These are phyloP conservation scores for Montipora capitata DNA, from an alignment of 92 coral and sea anemone genomes.

Conservation along the genomic window DNA sequence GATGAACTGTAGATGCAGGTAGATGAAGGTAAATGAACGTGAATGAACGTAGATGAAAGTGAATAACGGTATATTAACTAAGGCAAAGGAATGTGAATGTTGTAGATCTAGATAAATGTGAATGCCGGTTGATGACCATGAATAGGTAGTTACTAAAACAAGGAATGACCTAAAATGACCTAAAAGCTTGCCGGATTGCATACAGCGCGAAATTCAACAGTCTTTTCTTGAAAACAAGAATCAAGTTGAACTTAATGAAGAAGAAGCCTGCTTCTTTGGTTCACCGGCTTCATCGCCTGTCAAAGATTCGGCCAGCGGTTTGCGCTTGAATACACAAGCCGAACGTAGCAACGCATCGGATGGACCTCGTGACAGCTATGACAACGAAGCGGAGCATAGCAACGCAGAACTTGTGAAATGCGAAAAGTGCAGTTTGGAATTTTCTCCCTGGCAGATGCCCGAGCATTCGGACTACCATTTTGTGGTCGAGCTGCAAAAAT, in stretches of 20 bases:
- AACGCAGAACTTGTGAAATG: slow-evolving; percentile 63
- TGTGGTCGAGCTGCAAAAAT: slow-evolving; percentile 83
- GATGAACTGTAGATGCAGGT: too few relatives aligned
- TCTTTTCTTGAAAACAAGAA: slow-evolving; percentile 22
- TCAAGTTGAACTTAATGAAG: not conserved
- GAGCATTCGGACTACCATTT: slow-evolving; percentile 93
- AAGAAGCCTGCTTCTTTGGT: not conserved
- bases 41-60: too few relatives aligned
- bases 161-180: not conserved
- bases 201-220: slow-evolving; percentile 74
- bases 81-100: too few relatives aligned
- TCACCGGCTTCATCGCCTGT: not conserved
- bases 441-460: slow-evolving; percentile 76
- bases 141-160: too few relatives aligned
- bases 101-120: too few relatives aligned
- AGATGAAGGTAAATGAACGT: too few relatives aligned
- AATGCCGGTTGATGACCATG: too few relatives aligned
- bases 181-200: slow-evolving; percentile 76
- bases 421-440: slow-evolving; percentile 74
- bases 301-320: not conserved
- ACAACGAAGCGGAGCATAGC: not conserved
- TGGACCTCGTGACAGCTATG: not conserved
- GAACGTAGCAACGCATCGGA: not conserved
- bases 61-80: too few relatives aligned
- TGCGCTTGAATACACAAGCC: not conserved